Conservation (phyloP, 53 echinoderm and acorn worm genomes). For the Patiria pectinifera region DNA sequence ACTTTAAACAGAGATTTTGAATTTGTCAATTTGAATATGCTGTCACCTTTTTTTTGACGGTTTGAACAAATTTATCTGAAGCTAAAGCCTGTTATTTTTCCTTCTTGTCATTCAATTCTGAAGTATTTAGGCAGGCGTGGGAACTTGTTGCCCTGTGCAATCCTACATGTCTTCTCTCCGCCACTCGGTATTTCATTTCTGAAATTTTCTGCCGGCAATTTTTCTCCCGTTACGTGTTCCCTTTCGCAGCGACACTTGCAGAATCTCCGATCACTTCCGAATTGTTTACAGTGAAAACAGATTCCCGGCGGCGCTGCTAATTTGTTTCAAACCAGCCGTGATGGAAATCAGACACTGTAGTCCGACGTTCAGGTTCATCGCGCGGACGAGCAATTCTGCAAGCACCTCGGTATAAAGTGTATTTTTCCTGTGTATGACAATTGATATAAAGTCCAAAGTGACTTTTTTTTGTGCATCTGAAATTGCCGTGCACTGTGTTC, state of each 20-base stretch:
- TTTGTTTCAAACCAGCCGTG: slow-evolving; percentile 7
- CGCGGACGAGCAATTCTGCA: background rate
- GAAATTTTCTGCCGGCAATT: background rate
- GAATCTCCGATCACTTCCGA: background rate
- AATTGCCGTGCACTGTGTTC: background rate
- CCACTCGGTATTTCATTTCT: background rate
- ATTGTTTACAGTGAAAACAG: slow-evolving; percentile 18
- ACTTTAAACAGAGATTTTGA: too few species aligned
- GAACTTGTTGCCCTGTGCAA: background rate
- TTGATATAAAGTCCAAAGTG: background rate
- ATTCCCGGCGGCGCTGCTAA: background rate
- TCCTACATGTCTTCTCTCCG: background rate
- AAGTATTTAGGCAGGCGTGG: background rate
- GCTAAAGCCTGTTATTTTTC: background rate
- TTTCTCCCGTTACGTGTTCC: background rate
- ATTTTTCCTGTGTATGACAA: background rate
- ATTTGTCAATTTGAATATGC: background rate
- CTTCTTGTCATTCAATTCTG: background rate
- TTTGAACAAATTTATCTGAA: too few species aligned
- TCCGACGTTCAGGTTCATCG: background rate
- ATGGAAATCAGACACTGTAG: background rate
- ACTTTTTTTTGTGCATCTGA: background rate
- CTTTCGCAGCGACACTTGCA: background rate
- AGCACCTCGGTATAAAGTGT: background rate
- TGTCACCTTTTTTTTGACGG: background rate